Percentiles rank a stretch among this genome's conserved stretches.
Conservation (phyloP, 2,888 invertebrate species). For the Microctonus hyperodae region DNA sequence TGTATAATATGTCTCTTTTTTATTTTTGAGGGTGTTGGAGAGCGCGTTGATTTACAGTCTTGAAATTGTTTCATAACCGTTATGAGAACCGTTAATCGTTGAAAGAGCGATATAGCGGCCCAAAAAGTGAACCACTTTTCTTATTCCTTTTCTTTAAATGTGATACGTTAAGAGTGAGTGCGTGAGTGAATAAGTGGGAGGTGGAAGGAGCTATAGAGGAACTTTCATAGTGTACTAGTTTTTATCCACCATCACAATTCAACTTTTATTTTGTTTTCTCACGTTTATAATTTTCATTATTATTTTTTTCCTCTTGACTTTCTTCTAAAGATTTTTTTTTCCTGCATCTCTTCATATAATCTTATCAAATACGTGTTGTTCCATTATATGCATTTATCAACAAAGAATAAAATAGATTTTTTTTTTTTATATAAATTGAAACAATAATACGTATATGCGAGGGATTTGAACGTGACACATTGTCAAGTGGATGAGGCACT, state of each 20-base stretch:
- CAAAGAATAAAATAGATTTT: too few species aligned
- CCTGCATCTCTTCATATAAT: too few species aligned
- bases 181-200: neutral
- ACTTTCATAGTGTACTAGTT: neutral
- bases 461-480: neutral
- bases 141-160: neutral
- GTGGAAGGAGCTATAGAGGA: too few species aligned
- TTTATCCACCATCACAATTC: neutral
- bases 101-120: neutral
- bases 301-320: too few species aligned
- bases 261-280: too few species aligned
- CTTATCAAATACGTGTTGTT: too few species aligned
- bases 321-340: too few species aligned
- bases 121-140: neutral
- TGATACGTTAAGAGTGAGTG: neutral
- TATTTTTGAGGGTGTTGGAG: neutral
- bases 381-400: too few species aligned
- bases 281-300: too few species aligned
- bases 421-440: neutral
- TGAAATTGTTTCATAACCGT: slow-evolving; percentile 50
- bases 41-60: slow-evolving; percentile 12
- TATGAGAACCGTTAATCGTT: slow-evolving; percentile 54
- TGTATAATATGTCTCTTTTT: neutral
- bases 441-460: neutral
- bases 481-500: neutral